These are phyloP conservation scores for Empis stercorea DNA, from an alignment of 2,888 invertebrate genomes.

Conservation along the genomic window DNA sequence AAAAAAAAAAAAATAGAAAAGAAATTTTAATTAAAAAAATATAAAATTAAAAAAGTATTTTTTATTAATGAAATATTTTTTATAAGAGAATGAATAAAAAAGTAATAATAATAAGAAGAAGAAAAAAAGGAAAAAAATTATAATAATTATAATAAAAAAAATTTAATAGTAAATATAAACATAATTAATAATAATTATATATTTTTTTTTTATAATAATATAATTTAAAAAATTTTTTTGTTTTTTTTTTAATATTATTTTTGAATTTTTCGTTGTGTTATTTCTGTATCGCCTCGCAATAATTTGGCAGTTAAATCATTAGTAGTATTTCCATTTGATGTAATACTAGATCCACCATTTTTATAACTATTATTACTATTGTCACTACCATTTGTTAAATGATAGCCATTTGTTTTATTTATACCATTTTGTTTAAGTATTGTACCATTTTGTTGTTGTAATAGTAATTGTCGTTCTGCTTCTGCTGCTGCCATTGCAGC, in stretches of 20 bases:
- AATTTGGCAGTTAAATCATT: constrained; percentile 18
- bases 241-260: constrained; percentile 38
- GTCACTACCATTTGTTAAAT: neutral
- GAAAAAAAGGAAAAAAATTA: neutral
- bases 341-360: constrained; percentile 11
- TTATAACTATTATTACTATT: neutral
- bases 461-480: too few relatives aligned
- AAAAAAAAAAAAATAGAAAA: too few relatives aligned
- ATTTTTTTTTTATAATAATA: too few relatives aligned
- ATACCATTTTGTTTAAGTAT: constrained; percentile 16
- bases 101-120: neutral
- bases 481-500: too few relatives aligned
- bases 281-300: constrained; percentile 20
- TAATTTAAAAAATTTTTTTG: constrained; percentile 17
- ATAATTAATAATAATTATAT: neutral
- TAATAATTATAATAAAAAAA: neutral
- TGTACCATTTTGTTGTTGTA: constrained; percentile 8
- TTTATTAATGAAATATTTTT: too few relatives aligned
- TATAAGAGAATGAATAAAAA: too few relatives aligned
- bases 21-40: too few relatives aligned
- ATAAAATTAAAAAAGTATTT: too few relatives aligned
- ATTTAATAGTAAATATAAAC: neutral
- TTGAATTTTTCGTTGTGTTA: constrained; percentile 33
- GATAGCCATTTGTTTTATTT: constrained; percentile 8
- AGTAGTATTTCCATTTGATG: constrained; percentile 10